These are phyloP conservation scores for Rhagologus leucostigma DNA, from an alignment of 2,113 vertebrate species.

Conservation along the genomic window DNA sequence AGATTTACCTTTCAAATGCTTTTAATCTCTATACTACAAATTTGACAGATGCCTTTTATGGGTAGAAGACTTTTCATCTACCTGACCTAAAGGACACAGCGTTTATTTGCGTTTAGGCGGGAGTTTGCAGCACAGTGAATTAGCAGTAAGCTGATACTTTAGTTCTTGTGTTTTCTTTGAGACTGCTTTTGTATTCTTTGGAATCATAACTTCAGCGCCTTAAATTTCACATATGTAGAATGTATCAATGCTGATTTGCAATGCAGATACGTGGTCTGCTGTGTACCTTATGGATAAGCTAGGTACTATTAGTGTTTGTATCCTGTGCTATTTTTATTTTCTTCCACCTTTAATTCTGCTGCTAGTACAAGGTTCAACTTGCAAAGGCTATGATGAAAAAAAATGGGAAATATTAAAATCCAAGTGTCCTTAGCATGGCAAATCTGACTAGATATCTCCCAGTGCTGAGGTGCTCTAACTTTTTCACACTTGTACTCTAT, in stretches of 20 bases:
- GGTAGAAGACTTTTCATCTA: conserved; percentile 15
- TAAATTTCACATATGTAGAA: background rate
- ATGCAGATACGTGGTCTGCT: background rate
- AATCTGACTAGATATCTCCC: background rate
- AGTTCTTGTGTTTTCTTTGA: background rate
- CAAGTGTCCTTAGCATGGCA: background rate
- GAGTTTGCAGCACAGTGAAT: conserved; percentile 18
- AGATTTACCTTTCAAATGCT: conserved; percentile 41
- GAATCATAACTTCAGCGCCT: background rate
- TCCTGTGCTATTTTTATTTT: background rate
- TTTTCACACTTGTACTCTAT: background rate
- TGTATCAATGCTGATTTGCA: background rate
- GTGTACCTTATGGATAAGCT: background rate
- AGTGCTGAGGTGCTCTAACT: background rate
- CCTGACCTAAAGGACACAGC: background rate
- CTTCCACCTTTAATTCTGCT: background rate
- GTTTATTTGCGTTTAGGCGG: conserved; percentile 30
- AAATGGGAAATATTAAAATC: background rate
- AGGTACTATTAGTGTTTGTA: background rate
- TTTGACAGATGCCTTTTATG: conserved; percentile 32
- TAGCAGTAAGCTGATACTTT: conserved; percentile 25
- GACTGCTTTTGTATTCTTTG: background rate
- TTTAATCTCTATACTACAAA: conserved; percentile 21
- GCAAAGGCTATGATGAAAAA: background rate
- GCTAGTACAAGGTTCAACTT: background rate